Evolutionary conservation across 2,797 vertebrate species (phyloP).

Genomic region (Hippocampus kuda): DNA sequence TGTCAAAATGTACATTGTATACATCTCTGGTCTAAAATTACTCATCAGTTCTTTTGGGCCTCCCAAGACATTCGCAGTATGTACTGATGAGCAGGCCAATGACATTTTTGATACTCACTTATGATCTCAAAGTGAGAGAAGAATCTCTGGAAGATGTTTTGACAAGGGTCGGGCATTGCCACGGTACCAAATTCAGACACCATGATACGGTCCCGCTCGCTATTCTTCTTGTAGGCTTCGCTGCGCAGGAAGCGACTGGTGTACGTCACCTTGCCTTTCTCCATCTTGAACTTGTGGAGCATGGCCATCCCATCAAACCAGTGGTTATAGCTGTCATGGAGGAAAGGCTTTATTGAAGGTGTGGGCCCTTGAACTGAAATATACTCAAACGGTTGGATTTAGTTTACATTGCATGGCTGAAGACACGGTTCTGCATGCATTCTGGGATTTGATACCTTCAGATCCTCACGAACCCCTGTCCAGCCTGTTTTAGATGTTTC

Average conservation of each 20-base stretch:
- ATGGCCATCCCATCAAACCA: slow-evolving; percentile 97
- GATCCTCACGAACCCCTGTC: too few species aligned
- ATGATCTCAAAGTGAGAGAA: slow-evolving; percentile 73
- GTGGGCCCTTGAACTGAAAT: neutral
- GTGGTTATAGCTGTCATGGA: slow-evolving; percentile 74
- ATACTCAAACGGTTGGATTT: too few species aligned
- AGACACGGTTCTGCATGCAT: too few species aligned
- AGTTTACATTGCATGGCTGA: too few species aligned
- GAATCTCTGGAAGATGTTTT: slow-evolving; percentile 82
- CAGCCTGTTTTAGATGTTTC: too few species aligned
- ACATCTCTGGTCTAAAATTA: too few species aligned
- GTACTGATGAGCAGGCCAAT: neutral
- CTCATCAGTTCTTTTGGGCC: too few species aligned
- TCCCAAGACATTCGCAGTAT: too few species aligned
- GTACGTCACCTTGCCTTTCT: slow-evolving; percentile 74
- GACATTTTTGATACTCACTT: slow-evolving; percentile 57
- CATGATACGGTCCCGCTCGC: slow-evolving; percentile 71
- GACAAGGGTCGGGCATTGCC: slow-evolving; percentile 86
- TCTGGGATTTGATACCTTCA: too few species aligned
- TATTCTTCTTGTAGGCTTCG: slow-evolving; percentile 73
- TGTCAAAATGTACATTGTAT: too few species aligned
- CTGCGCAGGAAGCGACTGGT: slow-evolving; percentile 80
- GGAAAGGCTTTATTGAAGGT: neutral
- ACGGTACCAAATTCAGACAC: slow-evolving; percentile 86
- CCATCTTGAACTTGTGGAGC: slow-evolving; percentile 81